Evolutionary conservation across 2,797 vertebrate genomes (phyloP).

Genomic region (Tenualosa thibaudeaui): DNA sequence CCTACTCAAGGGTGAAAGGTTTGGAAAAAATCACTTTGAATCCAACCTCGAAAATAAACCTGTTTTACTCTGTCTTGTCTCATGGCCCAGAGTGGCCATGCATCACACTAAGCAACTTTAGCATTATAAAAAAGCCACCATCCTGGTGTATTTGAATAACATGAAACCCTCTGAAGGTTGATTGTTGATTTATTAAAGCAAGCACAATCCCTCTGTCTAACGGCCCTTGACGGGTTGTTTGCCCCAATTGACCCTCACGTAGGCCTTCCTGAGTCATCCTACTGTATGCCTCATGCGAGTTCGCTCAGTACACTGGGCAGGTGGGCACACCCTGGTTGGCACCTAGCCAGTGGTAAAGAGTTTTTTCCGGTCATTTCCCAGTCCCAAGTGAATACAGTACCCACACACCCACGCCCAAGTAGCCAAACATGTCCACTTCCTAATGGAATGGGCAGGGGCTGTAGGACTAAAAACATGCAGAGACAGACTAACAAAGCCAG

Average conservation of each 20-base stretch:
- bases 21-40: neutral
- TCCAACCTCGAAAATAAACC: neutral
- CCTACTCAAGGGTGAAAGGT: neutral
- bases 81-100: neutral
- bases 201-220: neutral
- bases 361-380: neutral
- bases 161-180: neutral
- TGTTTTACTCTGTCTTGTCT: neutral
- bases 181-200: neutral
- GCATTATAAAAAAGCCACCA: neutral
- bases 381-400: neutral
- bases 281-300: neutral
- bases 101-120: neutral
- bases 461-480: neutral
- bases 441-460: neutral
- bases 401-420: neutral
- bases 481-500: neutral
- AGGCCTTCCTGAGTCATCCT: neutral
- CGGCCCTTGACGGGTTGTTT: neutral
- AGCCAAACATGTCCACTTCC: neutral
- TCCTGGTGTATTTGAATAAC: neutral
- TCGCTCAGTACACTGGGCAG: neutral
- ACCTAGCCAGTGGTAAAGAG: neutral
- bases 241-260: neutral
- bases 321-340: neutral